Evolutionary conservation across 2,888 invertebrate species (phyloP).

Genomic region (Standfussiana lucernea): DNA sequence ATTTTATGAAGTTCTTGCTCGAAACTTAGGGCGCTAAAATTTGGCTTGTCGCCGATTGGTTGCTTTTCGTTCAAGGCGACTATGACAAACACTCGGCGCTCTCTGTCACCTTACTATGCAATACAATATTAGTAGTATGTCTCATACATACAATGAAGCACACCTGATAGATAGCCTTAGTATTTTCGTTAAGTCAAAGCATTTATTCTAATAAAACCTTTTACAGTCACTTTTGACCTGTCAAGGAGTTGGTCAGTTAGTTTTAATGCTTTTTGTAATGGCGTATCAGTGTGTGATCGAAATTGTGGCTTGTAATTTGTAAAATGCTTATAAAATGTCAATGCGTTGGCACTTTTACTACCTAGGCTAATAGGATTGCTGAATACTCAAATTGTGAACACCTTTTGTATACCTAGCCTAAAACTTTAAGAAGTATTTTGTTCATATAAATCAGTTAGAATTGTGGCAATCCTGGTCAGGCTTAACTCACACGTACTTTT

Average conservation of each 20-base stretch:
- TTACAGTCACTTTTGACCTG: neutral
- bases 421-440: slow-evolving; percentile 15
- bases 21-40: neutral
- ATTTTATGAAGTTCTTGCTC: neutral
- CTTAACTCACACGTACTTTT: slow-evolving; percentile 17
- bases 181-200: slow-evolving; percentile 10
- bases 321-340: slow-evolving; percentile 25
- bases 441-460: slow-evolving; percentile 8
- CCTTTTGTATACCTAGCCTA: neutral
- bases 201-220: neutral
- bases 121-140: neutral
- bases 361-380: slow-evolving; percentile 2
- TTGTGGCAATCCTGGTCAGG: slow-evolving; percentile 4
- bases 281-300: slow-evolving; percentile 32
- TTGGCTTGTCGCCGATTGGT: too few relatives aligned
- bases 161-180: neutral
- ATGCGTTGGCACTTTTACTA: slow-evolving; percentile 28
- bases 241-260: neutral
- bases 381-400: slow-evolving; percentile 14
- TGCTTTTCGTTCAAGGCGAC: neutral
- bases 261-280: slow-evolving; percentile 48
- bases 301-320: slow-evolving; percentile 47
- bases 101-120: neutral
- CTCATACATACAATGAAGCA: neutral
- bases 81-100: neutral